Percentiles rank a stretch among this genome's conserved stretches.
Evolutionary conservation across 2,113 vertebrate genomes (phyloP).

Genomic region (Colossoma macropomum): DNA sequence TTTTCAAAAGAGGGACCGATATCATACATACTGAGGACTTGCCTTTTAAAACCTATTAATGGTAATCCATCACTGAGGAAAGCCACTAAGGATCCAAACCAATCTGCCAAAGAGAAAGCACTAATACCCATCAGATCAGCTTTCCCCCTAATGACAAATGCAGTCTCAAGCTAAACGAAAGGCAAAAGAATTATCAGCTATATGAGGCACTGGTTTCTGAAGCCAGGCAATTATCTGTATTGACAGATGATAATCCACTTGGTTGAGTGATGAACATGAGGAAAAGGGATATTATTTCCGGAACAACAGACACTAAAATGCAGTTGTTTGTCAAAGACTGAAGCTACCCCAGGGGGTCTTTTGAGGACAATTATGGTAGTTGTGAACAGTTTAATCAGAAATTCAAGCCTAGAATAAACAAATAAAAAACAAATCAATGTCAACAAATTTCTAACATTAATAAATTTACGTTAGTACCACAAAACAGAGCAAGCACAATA

Average conservation of each 20-base stretch:
- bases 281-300: conserved; percentile 30
- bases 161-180: conserved; percentile 22
- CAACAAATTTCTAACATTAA: conserved; percentile 39
- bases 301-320: conserved; percentile 37
- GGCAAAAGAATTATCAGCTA: conserved; percentile 26
- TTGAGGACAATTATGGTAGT: conserved; percentile 67
- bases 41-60: conserved; percentile 40
- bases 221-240: conserved; percentile 42
- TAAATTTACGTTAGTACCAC: background rate
- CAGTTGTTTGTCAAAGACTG: conserved; percentile 33
- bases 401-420: conserved; percentile 41
- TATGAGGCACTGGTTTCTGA: conserved; percentile 6
- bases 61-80: conserved; percentile 26
- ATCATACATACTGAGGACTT: conserved; percentile 17
- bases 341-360: conserved; percentile 54
- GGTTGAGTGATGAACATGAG: conserved; percentile 35
- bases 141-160: conserved; percentile 30
- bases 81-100: conserved; percentile 39
- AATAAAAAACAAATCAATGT: conserved; percentile 40
- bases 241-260: conserved; percentile 39
- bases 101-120: conserved; percentile 32
- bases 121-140: conserved; percentile 38
- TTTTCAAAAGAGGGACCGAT: background rate
- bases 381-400: conserved; percentile 56
- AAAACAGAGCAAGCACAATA: conserved; percentile 7